Percentiles rank a stretch among this genome's conserved stretches.
Evolutionary conservation across 2,113 vertebrate species (phyloP).

Genomic region (Egretta garzetta): DNA sequence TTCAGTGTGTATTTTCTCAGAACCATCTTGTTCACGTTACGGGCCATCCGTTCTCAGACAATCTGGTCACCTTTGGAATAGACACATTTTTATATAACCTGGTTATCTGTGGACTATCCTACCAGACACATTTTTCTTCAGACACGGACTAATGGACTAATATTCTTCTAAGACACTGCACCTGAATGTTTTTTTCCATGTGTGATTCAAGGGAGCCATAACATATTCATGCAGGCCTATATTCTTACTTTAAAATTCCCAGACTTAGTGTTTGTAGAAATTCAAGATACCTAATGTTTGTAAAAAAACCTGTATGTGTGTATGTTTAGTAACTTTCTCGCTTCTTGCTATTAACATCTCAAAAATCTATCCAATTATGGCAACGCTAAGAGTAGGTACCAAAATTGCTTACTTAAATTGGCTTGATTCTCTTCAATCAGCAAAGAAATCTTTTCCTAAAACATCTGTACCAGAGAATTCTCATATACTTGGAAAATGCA

Average conservation of each 20-base stretch:
- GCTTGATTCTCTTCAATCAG: not conserved
- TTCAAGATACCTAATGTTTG: not conserved
- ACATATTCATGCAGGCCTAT: not conserved
- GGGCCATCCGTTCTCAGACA: not conserved
- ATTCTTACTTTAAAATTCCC: not conserved
- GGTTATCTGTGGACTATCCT: not conserved
- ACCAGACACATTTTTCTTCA: accelerated
- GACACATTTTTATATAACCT: not conserved
- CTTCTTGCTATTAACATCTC: not conserved
- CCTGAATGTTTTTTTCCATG: not conserved
- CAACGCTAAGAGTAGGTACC: not conserved
- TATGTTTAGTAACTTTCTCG: not conserved
- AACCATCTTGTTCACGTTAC: not conserved
- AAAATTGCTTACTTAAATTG: not conserved
- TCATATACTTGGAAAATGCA: not conserved
- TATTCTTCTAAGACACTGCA: not conserved
- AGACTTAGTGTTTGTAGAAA: not conserved
- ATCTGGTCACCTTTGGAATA: not conserved
- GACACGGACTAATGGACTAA: not conserved
- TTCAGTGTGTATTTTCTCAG: not conserved
- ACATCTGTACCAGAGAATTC: not conserved
- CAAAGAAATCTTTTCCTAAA: not conserved
- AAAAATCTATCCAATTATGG: not conserved
- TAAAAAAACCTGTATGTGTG: not conserved
- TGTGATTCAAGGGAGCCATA: not conserved